Evolutionary conservation across 2,888 invertebrate genomes (phyloP), one percentile per base, ranked within the genome.

Genomic region (Trichopoda pennipes): DNA sequence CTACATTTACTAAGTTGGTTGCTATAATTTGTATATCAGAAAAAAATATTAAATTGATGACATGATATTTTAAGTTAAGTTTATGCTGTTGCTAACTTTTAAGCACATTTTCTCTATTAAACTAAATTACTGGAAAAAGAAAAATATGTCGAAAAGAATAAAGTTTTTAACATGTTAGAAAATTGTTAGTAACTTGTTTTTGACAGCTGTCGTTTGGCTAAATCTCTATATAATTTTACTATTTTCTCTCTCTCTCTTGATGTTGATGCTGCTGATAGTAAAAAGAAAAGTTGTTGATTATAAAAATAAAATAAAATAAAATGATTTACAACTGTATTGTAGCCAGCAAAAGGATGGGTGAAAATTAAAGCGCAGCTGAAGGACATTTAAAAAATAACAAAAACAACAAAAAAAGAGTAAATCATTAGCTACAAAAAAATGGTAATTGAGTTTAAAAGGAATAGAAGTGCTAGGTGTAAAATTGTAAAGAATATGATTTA

Each of bases 131-230:
- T 56, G 35, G 12, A 51, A 56, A 23, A 19, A 3, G 32, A 6
- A n/a, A 3, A 12, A 64, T 19, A 28, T 28, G 21, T 47, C 14
- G 19, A 32, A 23, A 16, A 60, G n/a, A 19, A 44, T 64, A 80
- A 81, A 81, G 49, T 72, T 74, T 81, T 58, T 16, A 69, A 78
- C 78, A 77, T 78, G 81, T 82, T 79, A 72, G 79, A 76, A 79
- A 64, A 72, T 79, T 82, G 82, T 82, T 82, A 72, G 61, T 76
- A 79, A 82, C 82, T 79, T 82, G 82, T 61, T 82, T 79, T 44
- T 82, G 82, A 82, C 82, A 82, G 82, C 82, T 79, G 82, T 79
- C 82, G 66, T 53, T 38, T 70, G 79, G 56, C 55, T 66, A 82
- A 79, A 73, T 82, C 82, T 78, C 75, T 74, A 76, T 70, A 53